Evolutionary conservation across 37 sponge, comb jelly and placozoan genomes (phyloP).

Genomic region (Oscarella lobularis): DNA sequence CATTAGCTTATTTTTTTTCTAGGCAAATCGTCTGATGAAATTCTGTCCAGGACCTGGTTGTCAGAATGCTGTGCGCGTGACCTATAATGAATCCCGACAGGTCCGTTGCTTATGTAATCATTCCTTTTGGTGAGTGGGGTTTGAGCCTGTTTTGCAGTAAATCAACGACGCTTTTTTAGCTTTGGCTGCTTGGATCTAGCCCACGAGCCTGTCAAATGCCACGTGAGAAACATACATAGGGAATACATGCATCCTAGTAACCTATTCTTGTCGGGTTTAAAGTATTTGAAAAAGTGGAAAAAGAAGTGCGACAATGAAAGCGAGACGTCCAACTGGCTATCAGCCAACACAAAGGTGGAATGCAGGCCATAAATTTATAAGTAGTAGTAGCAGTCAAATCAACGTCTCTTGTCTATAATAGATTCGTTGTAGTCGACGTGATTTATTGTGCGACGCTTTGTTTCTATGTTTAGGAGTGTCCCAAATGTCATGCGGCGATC

Average conservation of each 20-base stretch:
- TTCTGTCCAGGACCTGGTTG: conserved; percentile 92
- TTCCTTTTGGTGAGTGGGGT: conserved; percentile 53
- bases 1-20: conserved; percentile 49
- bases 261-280: neutral
- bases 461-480: conserved; percentile 57
- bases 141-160: neutral
- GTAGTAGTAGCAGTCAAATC: neutral
- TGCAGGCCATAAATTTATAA: no score
- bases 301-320: conserved; percentile 94
- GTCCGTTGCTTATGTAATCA: conserved; percentile 67
- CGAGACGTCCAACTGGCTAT: conserved; percentile 88
- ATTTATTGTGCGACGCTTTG: neutral
- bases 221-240: neutral
- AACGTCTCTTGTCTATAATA: no score
- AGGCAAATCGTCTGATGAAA: conserved; percentile 46
- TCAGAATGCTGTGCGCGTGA: conserved; percentile 42
- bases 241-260: neutral
- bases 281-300: conserved; percentile 53
- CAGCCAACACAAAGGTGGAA: conserved; percentile 86
- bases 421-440: no score
- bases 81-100: conserved; percentile 12
- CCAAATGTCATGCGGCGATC: conserved; percentile 66
- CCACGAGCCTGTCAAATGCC: conserved; percentile 17
- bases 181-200: conserved; percentile 10
- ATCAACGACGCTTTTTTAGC: neutral